A percentile compares a stretch with the other conserved stretches of the same genome.
Conservation (phyloP, 2,888 invertebrate species). For the Rugalucina vietnamica region DNA sequence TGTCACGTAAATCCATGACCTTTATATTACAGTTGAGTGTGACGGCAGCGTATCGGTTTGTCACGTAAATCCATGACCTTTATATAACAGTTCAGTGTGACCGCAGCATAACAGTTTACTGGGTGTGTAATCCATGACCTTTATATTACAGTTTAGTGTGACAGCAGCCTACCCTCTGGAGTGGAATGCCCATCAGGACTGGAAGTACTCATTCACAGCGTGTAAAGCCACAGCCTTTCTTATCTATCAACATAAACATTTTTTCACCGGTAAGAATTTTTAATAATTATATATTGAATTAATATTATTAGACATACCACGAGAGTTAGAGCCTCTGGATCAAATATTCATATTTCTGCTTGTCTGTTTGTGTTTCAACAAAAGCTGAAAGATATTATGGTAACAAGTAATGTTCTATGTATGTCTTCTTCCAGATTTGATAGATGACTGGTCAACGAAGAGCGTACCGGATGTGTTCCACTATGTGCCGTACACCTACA, state of each 20-base stretch:
- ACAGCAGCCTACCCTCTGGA: slow-evolving; percentile 94
- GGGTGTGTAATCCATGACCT: neutral
- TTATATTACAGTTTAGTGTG: slow-evolving; percentile 88
- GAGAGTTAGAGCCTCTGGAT: no score
- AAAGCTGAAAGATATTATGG: neutral
- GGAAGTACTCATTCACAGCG: slow-evolving; percentile 95
- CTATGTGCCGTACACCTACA: slow-evolving; percentile 99
- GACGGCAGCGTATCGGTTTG: neutral
- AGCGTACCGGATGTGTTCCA: slow-evolving; percentile 93
- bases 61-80: neutral
- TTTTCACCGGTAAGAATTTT: slow-evolving; percentile 89
- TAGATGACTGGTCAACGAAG: slow-evolving; percentile 94
- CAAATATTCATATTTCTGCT: neutral
- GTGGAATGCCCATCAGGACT: slow-evolving; percentile 98
- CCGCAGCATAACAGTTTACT: neutral
- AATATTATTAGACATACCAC: neutral
- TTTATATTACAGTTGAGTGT: neutral
- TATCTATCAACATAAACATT: slow-evolving; percentile 97
- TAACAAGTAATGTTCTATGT: neutral
- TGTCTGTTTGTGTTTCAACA: neutral
- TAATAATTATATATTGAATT: neutral
- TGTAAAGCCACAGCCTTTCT: slow-evolving; percentile 97
- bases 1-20: neutral
- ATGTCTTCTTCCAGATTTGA: slow-evolving; percentile 88
- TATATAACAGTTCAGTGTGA: neutral